Evolutionary conservation across 2,113 vertebrate species (phyloP), one percentile per base, ranked within the genome.

Genomic region (Shinisaurus crocodilurus): DNA sequence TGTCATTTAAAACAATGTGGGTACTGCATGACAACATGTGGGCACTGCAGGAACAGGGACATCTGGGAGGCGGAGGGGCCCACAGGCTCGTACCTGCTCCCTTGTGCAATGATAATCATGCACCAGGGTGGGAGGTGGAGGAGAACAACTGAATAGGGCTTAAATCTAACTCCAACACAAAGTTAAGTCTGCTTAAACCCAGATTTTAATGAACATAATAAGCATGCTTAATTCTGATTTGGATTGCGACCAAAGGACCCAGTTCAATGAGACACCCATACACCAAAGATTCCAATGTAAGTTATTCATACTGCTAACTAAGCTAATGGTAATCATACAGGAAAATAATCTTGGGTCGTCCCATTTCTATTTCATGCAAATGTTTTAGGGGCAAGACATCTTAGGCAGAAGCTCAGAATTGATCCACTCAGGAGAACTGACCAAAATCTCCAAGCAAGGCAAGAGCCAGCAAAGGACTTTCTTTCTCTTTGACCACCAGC

Each of bases 401-500:
- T 96, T 99, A 93, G 98, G 97, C 80, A 97, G 98, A 92, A 99
- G 99, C 95, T 99, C 99, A 0, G 99, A 99, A 92, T 95, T 99
- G 88, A 99, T 99, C 96, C 98, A 99, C 92, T 99, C 99, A 0
- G 99, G 99, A 5, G 99, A 99, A 89, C 95, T 99, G 95, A 98
- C 97, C 69, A 98, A 97, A 89, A 90, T 98, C 88, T 96, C 98
- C 27, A 98, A 97, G 88, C 98, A 99, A 67, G 98, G 99, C 90
- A 99, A 98, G 96, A 98, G 97, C 94, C 99, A 99, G 95, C 99
- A 99, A 94, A 98, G 99, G 93, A 98, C 97, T 83, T 99, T 98
- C 97, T 99, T 99, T 96, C 97, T 99, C 76, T 99, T 99, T 57
- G 99, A 99, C 97, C 99, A 99, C 96, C 99, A 99, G 95, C 95